These are phyloP conservation scores for Benthosema pterotum DNA, from an alignment of 2,797 vertebrate species.

Conservation along the genomic window DNA sequence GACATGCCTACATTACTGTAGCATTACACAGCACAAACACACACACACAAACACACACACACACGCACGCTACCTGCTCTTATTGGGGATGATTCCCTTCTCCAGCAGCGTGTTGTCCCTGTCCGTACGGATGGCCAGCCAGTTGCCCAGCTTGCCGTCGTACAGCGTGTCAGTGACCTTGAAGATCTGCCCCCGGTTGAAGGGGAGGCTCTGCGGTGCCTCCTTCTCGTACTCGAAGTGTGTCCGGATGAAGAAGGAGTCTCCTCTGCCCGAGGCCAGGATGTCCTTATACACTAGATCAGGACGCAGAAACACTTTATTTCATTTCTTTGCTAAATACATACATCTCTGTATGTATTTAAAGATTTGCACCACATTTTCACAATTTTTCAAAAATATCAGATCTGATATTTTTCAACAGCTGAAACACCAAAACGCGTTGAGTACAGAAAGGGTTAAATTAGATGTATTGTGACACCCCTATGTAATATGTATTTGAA, in stretches of 20 bases:
- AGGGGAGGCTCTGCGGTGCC: constrained; percentile 88
- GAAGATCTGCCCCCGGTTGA: constrained; percentile 91
- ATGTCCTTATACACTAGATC: constrained; percentile 93
- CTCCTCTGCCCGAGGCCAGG: constrained; percentile 91
- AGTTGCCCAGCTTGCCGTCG: constrained; percentile 94
- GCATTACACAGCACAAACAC: too few species aligned
- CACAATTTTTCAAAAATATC: too few species aligned
- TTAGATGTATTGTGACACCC: too few species aligned
- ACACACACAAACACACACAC: constrained; percentile 14
- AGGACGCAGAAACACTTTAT: constrained; percentile 3
- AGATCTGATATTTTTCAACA: too few species aligned
- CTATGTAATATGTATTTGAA: too few species aligned
- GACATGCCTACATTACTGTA: too few species aligned
- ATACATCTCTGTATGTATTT: too few species aligned
- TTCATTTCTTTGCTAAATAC: too few species aligned
- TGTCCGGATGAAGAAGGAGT: constrained; percentile 96
- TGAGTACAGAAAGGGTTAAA: too few species aligned
- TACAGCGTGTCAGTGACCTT: constrained; percentile 96
- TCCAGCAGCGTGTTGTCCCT: constrained; percentile 88
- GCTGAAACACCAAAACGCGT: too few species aligned
- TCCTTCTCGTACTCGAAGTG: constrained; percentile 98
- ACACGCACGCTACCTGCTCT: constrained; percentile 88
- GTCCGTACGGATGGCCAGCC: constrained; percentile 91
- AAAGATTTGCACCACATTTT: too few species aligned
- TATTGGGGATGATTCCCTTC: constrained; percentile 96